Evolutionary conservation across 1,140 invertebrate species (phyloP).

Genomic region (Trachymyrmex cornetzi): DNA sequence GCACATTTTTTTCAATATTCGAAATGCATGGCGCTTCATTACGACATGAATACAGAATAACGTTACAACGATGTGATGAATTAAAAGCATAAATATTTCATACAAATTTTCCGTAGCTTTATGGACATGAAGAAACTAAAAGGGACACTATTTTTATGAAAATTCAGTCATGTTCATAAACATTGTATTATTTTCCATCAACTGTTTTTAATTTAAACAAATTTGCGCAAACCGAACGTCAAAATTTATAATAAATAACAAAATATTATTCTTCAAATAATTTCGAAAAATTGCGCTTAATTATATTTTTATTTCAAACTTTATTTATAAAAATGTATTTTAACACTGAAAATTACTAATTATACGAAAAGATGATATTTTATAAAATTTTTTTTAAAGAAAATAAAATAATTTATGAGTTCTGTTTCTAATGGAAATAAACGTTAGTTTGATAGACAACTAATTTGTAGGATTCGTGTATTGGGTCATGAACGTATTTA

Average conservation of each 20-base stretch:
- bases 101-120: conserved; percentile 15
- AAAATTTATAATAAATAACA: neutral
- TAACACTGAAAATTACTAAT: neutral
- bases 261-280: neutral
- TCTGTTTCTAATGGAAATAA: neutral
- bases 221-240: neutral
- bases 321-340: neutral
- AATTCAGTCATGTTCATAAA: neutral
- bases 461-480: neutral
- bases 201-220: neutral
- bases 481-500: neutral
- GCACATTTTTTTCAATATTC: conserved; percentile 22
- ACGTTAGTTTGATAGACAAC: neutral
- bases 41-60: conserved; percentile 3
- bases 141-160: neutral
- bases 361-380: neutral
- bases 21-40: conserved; percentile 14
- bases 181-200: conserved; percentile 30
- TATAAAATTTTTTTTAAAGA: neutral
- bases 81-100: conserved; percentile 28
- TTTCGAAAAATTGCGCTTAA: neutral
- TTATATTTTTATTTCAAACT: neutral
- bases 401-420: neutral
- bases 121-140: neutral
- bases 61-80: conserved; percentile 9